Percentiles rank a stretch among this genome's conserved stretches.
These are phyloP conservation scores for Nipponacmea schrenckii DNA, from an alignment of 2,888 invertebrate species.

Conservation along the genomic window DNA sequence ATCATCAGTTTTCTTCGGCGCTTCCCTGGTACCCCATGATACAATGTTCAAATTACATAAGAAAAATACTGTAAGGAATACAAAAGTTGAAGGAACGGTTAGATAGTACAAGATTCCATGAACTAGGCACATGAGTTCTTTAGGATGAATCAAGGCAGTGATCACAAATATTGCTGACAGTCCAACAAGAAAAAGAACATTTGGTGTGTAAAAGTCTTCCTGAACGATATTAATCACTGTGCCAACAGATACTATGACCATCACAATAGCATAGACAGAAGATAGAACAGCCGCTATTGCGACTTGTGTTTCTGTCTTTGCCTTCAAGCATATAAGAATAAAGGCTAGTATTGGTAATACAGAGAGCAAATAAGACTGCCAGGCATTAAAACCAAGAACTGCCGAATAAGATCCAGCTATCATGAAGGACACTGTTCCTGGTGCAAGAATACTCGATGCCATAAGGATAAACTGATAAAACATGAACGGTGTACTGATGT, in stretches of 20 bases:
- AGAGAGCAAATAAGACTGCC: conserved; percentile 95
- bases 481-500: conserved; percentile 53
- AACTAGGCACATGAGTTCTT: conserved; percentile 74
- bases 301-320: conserved; percentile 90
- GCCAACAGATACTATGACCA: conserved; percentile 99
- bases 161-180: conserved; percentile 93
- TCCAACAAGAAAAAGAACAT: conserved; percentile 44
- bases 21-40: conserved; percentile 93
- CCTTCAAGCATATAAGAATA: conserved; percentile 91
- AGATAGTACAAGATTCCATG: conserved; percentile 83
- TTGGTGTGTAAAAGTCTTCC: conserved; percentile 76
- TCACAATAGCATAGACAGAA: conserved; percentile 93
- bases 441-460: conserved; percentile 45
- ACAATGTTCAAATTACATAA: conserved; percentile 92
- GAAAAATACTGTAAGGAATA: conserved; percentile 89
- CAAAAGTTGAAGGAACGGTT: conserved; percentile 93
- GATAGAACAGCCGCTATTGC: conserved; percentile 68
- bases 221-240: conserved; percentile 95
- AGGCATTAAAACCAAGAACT: conserved; percentile 94
- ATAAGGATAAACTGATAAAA: conserved; percentile 52
- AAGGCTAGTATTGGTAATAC: conserved; percentile 89
- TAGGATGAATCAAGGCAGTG: conserved; percentile 95
- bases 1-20: conserved; percentile 58
- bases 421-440: conserved; percentile 50
- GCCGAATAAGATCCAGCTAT: conserved; percentile 99